Evolutionary conservation across 2,113 vertebrate species (phyloP).

Genomic region (Anguilla rostrata): DNA sequence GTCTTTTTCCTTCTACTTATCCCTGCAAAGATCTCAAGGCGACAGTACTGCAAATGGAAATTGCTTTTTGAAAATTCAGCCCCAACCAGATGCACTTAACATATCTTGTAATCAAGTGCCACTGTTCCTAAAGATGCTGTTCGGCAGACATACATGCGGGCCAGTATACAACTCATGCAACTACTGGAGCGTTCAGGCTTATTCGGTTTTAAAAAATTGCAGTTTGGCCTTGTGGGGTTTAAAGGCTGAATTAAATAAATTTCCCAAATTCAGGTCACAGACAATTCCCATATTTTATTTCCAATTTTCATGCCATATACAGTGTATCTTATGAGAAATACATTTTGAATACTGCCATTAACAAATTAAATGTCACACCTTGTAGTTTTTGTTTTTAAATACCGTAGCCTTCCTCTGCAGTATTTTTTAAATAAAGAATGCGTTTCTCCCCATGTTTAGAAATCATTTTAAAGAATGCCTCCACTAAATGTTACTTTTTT

Average conservation of each 20-base stretch:
- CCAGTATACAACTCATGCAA: background rate
- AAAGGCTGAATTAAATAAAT: background rate
- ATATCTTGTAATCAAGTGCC: background rate
- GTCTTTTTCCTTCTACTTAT: background rate
- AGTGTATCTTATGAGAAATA: background rate
- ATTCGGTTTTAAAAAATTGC: background rate
- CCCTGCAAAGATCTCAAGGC: background rate
- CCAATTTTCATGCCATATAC: no score
- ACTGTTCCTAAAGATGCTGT: background rate
- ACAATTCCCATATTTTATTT: no score
- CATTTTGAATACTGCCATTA: background rate
- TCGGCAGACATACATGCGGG: background rate
- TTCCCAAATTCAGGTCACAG: background rate
- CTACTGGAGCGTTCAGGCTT: background rate
- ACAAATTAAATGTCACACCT: background rate
- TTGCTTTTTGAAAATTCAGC: background rate
- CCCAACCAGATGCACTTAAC: background rate
- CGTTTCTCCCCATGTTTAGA: no score
- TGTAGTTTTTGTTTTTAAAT: background rate
- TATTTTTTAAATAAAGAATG: no score
- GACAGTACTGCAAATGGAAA: background rate
- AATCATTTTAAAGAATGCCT: no score
- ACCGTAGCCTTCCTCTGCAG: background rate
- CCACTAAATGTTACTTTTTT: no score
- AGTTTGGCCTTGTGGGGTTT: background rate